Base-by-base conservation (phyloP, 2,888 invertebrate genomes). In the Amaurobius ferox region DNA sequence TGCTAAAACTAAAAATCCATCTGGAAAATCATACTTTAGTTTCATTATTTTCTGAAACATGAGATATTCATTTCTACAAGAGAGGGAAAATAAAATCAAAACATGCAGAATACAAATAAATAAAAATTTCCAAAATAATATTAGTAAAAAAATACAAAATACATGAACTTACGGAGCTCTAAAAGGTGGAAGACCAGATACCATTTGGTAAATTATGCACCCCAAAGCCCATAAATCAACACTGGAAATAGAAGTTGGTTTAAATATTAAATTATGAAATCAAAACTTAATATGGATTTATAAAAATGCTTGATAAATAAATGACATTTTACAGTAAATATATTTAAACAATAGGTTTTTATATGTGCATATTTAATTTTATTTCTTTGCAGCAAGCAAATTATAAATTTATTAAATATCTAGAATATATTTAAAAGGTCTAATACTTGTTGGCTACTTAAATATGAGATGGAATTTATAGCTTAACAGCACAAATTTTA, bases 201-300 rank as follows among this genome's bases (percentile, higher is more conserved):
- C 94, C 96, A 99, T 97, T 93, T 99, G 99, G 92, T 97, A 99
- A 88, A 98, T 93, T 89, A 99, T 97, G 92, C 98, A 98, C 32
- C 99, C 99, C 66, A 98, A 93, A 0, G 99, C 99, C 99, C 99
- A 99, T 80, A 99, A 93, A 92, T 99, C 99, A 16, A 96, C 96
- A 61, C 92, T 92, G 90, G 73, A 91, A 90, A 28, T 55, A 67
- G 73, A 67, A n/a, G n/a, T n/a, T n/a, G n/a, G n/a, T n/a, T n/a
- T n/a, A n/a, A n/a, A n/a, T n/a, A n/a, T n/a, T n/a, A n/a, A n/a
- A n/a, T n/a, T n/a, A n/a, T n/a, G n/a, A n/a, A n/a, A n/a, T n/a
- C n/a, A n/a, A n/a, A n/a, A n/a, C n/a, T n/a, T n/a, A n/a, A n/a
- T n/a, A n/a, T n/a, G n/a, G n/a, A n/a, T n/a, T n/a, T n/a, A n/a